These are phyloP conservation scores for Acanthosepion esculentum DNA, from an alignment of 2,888 invertebrate species.

Conservation along the genomic window DNA sequence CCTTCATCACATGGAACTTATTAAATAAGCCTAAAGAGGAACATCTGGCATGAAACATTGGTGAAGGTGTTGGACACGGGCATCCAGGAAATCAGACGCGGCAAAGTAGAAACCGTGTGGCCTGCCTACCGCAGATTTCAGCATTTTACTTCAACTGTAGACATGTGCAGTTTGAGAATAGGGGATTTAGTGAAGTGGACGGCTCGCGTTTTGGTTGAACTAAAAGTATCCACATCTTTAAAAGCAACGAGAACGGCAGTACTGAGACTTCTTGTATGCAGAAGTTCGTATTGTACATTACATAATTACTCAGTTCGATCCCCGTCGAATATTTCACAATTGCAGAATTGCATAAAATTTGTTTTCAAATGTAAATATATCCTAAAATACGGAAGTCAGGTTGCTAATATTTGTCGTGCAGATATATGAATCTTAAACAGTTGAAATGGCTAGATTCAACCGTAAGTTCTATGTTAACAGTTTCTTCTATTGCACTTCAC, in stretches of 20 bases:
- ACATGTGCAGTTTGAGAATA: not conserved
- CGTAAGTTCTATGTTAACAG: too few relatives aligned
- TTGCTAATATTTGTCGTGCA: too few relatives aligned
- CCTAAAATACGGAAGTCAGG: too few relatives aligned
- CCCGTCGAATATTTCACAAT: too few relatives aligned
- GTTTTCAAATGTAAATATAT: too few relatives aligned
- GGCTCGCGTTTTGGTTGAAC: not conserved
- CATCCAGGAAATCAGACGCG: not conserved
- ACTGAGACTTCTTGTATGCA: too few relatives aligned
- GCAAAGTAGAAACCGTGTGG: not conserved
- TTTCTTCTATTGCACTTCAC: too few relatives aligned
- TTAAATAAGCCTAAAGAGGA: not conserved
- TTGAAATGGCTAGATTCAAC: too few relatives aligned
- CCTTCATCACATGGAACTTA: slow-evolving; percentile 21
- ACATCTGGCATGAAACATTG: not conserved
- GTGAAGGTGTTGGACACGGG: slow-evolving; percentile 9
- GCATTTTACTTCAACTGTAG: not conserved
- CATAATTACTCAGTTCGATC: too few relatives aligned
- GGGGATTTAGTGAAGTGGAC: not conserved
- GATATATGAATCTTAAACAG: too few relatives aligned
- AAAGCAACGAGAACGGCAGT: not conserved
- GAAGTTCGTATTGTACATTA: too few relatives aligned
- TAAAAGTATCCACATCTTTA: not conserved
- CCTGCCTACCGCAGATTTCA: slow-evolving; percentile 33
- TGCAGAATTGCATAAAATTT: too few relatives aligned